Evolutionary conservation across 2,888 invertebrate species (phyloP), one percentile per base, ranked within the genome.

Genomic region (Thumatha senex): DNA sequence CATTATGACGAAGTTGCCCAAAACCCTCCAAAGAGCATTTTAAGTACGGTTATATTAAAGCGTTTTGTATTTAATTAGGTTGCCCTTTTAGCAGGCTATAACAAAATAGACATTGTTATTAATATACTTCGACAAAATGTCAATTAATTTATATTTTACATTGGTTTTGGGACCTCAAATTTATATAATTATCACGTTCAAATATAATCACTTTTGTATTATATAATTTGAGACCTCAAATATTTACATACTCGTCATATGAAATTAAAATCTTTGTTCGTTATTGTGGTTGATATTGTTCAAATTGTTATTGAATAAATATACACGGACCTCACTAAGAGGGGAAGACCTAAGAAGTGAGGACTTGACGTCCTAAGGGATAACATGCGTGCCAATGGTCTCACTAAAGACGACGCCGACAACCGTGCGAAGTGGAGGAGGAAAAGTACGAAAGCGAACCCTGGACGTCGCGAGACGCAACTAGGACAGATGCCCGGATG

Each of bases 21-120:
- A 44, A 35, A 24, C 35, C 12, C 1, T 35, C 45, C 30, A 15
- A 45, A 38, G 38, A 24, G n/a, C 14, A 15, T 38, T 30, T 38
- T 15, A 45, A 45, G 45, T 15, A 29, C 30, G 45, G 9, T n/a
- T 8, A 8, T 29, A 38, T 35, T 38, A 48, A 33, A 43, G 48
- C 43, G n/a, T 42, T 48, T 48, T 34, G 43, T 13, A 48, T 48
- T 39, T 38, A 48, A 48, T 48, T 39, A 48, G 31, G 24, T 18
- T n/a, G 31, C 38, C 48, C 43, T 43, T 48, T 48, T 34, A 39
- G 30, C 9, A n/a, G 12, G 29, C 1, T 30, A 31, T 42, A 40
- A 24, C 39, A 48, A 39, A 43, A 43, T 43, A 48, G 38, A 43
- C 33, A 33, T 15, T 33, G 11, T 39, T 10, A 48, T 48, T 38